A percentile compares a stretch with the other conserved stretches of the same genome.
Conservation (phyloP, 1,140 invertebrate genomes). For the Venturia canescens region DNA sequence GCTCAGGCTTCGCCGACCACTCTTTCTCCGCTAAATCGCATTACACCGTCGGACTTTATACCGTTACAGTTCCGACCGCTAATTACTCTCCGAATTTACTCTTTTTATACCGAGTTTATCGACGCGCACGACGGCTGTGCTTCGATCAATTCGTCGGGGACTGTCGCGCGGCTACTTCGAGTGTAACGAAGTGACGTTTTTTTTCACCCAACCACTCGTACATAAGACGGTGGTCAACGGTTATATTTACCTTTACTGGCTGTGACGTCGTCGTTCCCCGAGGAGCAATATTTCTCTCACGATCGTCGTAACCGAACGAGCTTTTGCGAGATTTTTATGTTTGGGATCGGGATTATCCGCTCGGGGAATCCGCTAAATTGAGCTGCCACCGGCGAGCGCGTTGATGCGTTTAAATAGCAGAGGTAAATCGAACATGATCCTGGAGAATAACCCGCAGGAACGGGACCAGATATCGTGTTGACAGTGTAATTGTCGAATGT, state of each 20-base stretch:
- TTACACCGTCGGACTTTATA: too few species aligned
- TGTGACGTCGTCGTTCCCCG: not conserved
- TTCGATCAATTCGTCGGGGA: not conserved
- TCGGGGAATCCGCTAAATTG: too few species aligned
- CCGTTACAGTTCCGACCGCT: too few species aligned
- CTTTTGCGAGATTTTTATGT: not conserved
- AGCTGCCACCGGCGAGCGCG: not conserved
- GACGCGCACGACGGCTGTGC: too few species aligned
- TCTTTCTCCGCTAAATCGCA: not conserved
- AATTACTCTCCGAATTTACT: too few species aligned
- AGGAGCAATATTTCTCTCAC: not conserved
- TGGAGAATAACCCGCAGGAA: not conserved
- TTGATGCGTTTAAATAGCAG: not conserved
- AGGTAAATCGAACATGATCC: not conserved
- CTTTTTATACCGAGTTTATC: too few species aligned
- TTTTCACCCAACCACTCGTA: too few species aligned
- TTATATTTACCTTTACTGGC: not conserved
- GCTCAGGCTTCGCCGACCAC: slow-evolving; percentile 41
- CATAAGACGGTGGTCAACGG: too few species aligned
- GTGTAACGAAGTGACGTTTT: slow-evolving; percentile 10
- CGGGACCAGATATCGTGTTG: slow-evolving; percentile 2
- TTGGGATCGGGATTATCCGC: not conserved
- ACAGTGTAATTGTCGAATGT: slow-evolving; percentile 9
- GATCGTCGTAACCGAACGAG: not conserved
- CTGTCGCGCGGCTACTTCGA: not conserved